phyloP scores from a whole-genome alignment of 2,888 invertebrate species.

The Cephus runcator region DNA sequence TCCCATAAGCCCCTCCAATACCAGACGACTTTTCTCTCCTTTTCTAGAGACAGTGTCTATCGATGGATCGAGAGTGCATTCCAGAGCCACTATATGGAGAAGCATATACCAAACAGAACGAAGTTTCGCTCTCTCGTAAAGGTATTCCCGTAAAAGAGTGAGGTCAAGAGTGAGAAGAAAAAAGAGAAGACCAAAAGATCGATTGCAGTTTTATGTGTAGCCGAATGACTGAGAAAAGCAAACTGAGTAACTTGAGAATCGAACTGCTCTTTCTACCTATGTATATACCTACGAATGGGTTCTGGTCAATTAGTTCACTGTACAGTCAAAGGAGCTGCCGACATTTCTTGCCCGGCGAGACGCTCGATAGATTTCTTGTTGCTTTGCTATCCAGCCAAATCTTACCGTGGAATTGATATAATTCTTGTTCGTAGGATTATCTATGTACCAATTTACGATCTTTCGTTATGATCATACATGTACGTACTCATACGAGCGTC shows the following conservation, averaged over 20 bases:
- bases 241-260: not conserved
- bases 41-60: not conserved
- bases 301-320: conserved; percentile 39
- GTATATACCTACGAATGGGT: conserved; percentile 34
- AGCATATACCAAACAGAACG: not conserved
- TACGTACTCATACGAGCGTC: not conserved
- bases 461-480: not conserved
- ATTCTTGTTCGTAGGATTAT: not conserved
- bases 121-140: not conserved
- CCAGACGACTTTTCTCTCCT: not conserved
- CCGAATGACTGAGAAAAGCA: not conserved
- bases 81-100: not conserved
- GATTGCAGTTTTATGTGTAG: not conserved
- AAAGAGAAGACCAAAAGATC: not conserved
- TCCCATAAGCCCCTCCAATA: not conserved
- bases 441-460: not conserved
- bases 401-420: too few species aligned
- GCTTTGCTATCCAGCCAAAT: not conserved
- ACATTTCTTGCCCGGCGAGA: conserved; percentile 9
- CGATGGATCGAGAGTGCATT: not conserved
- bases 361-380: conserved; percentile 1
- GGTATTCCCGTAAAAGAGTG: not conserved
- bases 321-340: conserved; percentile 34
- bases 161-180: not conserved
- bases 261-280: not conserved